These are phyloP conservation scores for Oryzias javanicus DNA, from an alignment of 2,113 vertebrate genomes.

Conservation along the genomic window DNA sequence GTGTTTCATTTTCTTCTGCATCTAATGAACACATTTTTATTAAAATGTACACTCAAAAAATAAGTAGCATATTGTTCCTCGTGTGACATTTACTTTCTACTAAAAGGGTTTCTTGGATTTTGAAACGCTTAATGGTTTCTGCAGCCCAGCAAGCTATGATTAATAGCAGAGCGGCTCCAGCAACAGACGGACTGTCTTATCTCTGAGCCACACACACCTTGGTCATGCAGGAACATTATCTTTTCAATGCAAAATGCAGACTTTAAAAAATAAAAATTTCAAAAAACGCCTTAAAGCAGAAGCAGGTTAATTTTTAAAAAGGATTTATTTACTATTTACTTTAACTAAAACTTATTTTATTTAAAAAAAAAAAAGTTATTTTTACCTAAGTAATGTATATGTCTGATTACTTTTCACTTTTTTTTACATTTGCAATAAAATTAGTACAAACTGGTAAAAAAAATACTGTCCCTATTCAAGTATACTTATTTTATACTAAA, in stretches of 20 bases:
- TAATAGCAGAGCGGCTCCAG: conserved; percentile 44
- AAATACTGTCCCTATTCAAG: too few species aligned
- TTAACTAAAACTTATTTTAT: too few species aligned
- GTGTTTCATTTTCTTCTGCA: background rate
- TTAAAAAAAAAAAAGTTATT: too few species aligned
- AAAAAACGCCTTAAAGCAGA: conserved; percentile 8
- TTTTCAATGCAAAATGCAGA: conserved; percentile 13
- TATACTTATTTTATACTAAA: too few species aligned
- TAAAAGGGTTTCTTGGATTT: background rate
- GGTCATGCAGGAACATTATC: conserved; percentile 34
- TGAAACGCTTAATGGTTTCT: conserved; percentile 7
- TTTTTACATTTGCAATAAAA: too few species aligned
- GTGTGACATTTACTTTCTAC: background rate
- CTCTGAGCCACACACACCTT: conserved; percentile 45
- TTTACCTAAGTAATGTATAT: too few species aligned
- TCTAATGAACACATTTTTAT: background rate
- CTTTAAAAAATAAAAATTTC: background rate
- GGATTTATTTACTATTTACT: too few species aligned
- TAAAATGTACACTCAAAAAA: background rate
- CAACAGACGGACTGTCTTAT: conserved; percentile 44
- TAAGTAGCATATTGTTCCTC: background rate
- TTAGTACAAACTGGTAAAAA: too few species aligned
- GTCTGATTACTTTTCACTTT: too few species aligned
- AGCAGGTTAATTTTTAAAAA: background rate
- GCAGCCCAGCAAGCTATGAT: conserved; percentile 36